Base-by-base conservation (phyloP, 1,140 invertebrate genomes). In the Gryllus bimaculatus region DNA sequence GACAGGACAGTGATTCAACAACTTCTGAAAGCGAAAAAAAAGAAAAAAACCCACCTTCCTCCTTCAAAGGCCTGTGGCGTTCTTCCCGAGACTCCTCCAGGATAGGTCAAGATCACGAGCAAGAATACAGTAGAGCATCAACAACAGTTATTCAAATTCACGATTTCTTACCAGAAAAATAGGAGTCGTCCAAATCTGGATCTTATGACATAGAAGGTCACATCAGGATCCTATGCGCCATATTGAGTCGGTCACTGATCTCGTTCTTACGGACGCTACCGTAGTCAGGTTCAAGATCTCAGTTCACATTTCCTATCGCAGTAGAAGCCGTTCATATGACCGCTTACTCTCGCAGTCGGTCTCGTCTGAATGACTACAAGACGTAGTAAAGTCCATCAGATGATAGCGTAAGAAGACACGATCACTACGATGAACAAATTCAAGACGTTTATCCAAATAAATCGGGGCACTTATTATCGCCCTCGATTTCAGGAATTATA, bases 381-480 rank as follows among this genome's bases (percentile, higher is more conserved):
- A 78, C 84, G 87, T 0, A 87, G 85, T 8, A 88, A 7, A 91
- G 90, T 76, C 87, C 89, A 18, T 92, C 91, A 0, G 88, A 89
- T 12, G 90, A 92, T 54, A 85, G 78, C 87, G 87, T 10, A n/a
- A 78, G 79, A 54, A 75, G 79, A 47, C 73, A 75, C 18, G 85
- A 87, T 74, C 85, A 88, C 78, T 82, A 87, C 6, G n/a, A 86
- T 77, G 78, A 79, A 85, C 78, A 85, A 86, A 15, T 88, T 80
- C 83, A 78, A 49, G 85, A 82, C 88, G 85, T n/a, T 83, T 89
- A 89, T 79, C 92, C 81, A 26, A 78, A 90, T n/a, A 81, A 91
- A 92, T 82, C 88, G 92, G 18, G 92, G 92, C 74, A 93, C 92
- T 0, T 93, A 93, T 83, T 93, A 93, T 84, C 91, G 92, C 81